Evolutionary conservation across 2,113 vertebrate genomes (phyloP).

Genomic region (Corythaixoides concolor): DNA sequence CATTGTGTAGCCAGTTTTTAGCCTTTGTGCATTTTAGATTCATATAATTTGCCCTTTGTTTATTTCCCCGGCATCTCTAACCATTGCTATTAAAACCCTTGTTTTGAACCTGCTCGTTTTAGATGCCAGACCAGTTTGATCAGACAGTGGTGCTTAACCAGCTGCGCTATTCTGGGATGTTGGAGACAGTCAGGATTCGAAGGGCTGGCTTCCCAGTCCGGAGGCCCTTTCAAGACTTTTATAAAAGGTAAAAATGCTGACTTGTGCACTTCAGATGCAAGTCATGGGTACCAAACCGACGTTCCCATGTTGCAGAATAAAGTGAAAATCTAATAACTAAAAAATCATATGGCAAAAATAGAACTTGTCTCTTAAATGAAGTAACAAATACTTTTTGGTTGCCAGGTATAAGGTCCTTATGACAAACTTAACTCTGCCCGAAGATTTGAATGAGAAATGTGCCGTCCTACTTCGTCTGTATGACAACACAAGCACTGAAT

Average conservation of each 20-base stretch:
- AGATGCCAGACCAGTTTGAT: constrained; percentile 97
- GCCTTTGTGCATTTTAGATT: neutral
- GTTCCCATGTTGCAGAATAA: neutral
- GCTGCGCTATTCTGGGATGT: constrained; percentile 95
- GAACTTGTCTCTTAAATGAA: neutral
- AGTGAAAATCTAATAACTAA: neutral
- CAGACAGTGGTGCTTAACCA: constrained; percentile 95
- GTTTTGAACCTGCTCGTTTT: neutral
- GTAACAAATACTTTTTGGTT: neutral
- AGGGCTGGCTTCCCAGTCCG: constrained; percentile 90
- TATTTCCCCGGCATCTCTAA: neutral
- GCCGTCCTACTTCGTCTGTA: constrained; percentile 81
- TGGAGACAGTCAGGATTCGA: constrained; percentile 95
- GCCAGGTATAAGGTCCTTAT: constrained; percentile 89
- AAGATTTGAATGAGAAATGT: constrained; percentile 84
- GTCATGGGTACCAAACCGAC: neutral
- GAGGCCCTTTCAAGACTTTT: constrained; percentile 91
- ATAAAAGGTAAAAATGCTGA: constrained; percentile 79
- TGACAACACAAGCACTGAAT: constrained; percentile 82
- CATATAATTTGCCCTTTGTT: neutral
- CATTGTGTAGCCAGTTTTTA: neutral
- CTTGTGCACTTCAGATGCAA: neutral
- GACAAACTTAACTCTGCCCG: constrained; percentile 73
- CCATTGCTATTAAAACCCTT: neutral
- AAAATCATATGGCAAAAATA: neutral